Percentiles rank a stretch among this genome's conserved stretches.
Conservation (phyloP, 2,888 invertebrate genomes). For the Crematogaster levior region DNA sequence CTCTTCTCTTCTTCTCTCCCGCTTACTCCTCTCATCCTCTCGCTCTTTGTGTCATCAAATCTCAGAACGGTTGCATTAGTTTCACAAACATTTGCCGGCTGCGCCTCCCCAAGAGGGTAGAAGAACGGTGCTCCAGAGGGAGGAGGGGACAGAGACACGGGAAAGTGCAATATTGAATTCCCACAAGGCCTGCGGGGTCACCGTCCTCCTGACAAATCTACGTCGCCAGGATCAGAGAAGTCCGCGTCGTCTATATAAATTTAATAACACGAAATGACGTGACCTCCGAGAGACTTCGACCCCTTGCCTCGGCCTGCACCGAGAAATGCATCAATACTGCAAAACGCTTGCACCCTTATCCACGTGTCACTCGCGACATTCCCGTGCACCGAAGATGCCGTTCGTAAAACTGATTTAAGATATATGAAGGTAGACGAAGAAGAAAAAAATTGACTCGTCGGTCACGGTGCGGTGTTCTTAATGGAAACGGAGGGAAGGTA, state of each 20-base stretch:
- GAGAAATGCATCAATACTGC: constrained; percentile 73
- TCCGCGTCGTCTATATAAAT: constrained; percentile 78
- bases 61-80: constrained; percentile 75
- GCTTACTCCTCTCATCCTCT: constrained; percentile 16
- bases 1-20: constrained; percentile 12
- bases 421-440: constrained; percentile 58
- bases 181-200: constrained; percentile 67
- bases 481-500: constrained; percentile 52
- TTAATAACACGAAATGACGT: constrained; percentile 80
- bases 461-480: constrained; percentile 54
- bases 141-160: constrained; percentile 63
- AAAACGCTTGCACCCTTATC: constrained; percentile 51
- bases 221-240: constrained; percentile 71
- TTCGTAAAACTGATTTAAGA: constrained; percentile 70
- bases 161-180: constrained; percentile 78
- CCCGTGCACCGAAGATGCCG: constrained; percentile 20
- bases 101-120: constrained; percentile 64
- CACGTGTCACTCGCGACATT: constrained; percentile 1
- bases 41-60: constrained; percentile 68
- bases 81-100: constrained; percentile 76
- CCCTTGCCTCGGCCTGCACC: constrained; percentile 51
- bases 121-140: constrained; percentile 39
- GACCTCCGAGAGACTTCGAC: constrained; percentile 66
- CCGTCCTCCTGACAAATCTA: constrained; percentile 74
- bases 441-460: constrained; percentile 62